A percentile compares a stretch with the other conserved stretches of the same genome.
These are phyloP conservation scores for Syngnathus rostellatus DNA, from an alignment of 2,797 vertebrate genomes.

Conservation along the genomic window DNA sequence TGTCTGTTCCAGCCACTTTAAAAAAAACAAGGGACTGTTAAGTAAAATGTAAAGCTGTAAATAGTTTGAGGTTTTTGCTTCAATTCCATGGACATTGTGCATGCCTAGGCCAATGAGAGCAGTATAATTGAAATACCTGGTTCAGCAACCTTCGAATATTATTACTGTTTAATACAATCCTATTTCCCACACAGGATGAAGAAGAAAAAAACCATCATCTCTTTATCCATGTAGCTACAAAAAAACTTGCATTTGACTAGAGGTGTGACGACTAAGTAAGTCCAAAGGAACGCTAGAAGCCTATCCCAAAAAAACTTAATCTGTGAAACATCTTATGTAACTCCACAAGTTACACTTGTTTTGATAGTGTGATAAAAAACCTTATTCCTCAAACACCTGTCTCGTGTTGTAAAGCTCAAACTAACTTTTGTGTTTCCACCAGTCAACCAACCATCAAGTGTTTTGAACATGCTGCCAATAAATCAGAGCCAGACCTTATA, in stretches of 20 bases:
- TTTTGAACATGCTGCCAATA: conserved; percentile 29
- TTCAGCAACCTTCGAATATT: no score
- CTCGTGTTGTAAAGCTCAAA: conserved; percentile 20
- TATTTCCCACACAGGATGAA: no score
- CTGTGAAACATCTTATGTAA: not conserved
- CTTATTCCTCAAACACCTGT: not conserved
- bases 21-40: no score
- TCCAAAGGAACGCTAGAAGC: not conserved
- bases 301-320: not conserved
- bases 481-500: conserved; percentile 32
- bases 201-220: no score
- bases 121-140: no score
- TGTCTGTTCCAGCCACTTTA: not conserved
- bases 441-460: conserved; percentile 48
- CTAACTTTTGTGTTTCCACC: conserved; percentile 10
- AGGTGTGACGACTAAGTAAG: no score
- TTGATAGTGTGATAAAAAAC: not conserved
- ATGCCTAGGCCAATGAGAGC: no score
- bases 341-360: not conserved
- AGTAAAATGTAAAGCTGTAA: no score
- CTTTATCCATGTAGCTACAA: no score
- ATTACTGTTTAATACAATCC: no score
- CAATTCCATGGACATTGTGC: no score
- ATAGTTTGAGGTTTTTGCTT: no score
- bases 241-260: not conserved